A percentile compares a stretch with the other conserved stretches of the same genome.
phyloP scores from a whole-genome alignment of 2,797 vertebrate genomes.

The Alauda arvensis region DNA sequence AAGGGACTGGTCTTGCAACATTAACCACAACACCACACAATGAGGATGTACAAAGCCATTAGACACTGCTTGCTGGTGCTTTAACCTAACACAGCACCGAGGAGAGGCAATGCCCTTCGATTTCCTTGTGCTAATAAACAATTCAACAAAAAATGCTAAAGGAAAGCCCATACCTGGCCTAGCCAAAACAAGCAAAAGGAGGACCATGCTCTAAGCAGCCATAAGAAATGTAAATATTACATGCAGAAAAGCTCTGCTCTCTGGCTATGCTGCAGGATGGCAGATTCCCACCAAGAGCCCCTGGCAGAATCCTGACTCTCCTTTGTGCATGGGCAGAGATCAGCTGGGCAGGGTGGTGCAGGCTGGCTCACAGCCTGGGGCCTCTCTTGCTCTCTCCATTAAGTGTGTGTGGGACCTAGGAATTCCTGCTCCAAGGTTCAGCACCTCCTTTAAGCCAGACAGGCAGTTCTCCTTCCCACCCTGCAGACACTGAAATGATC shows the following conservation, averaged over 20 bases:
- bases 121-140: not conserved
- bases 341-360: not conserved
- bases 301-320: not conserved
- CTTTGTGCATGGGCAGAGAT: not conserved
- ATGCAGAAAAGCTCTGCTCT: not conserved
- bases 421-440: not conserved
- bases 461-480: not conserved
- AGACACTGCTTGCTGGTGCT: not conserved
- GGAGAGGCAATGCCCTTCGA: not conserved
- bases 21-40: not conserved
- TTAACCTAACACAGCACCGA: not conserved
- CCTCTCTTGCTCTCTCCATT: accelerated
- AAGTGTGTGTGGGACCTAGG: accelerated
- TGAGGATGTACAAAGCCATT: not conserved
- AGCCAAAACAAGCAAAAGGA: not conserved
- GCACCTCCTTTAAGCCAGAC: not conserved
- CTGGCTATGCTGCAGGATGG: not conserved
- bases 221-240: not conserved
- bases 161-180: not conserved
- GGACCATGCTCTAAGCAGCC: not conserved
- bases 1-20: not conserved
- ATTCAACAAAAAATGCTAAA: not conserved
- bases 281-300: accelerated
- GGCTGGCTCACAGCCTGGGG: not conserved
- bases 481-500: not conserved